Base-by-base conservation (phyloP, 1,140 invertebrate species). In the Meloidogyne floridensis region DNA sequence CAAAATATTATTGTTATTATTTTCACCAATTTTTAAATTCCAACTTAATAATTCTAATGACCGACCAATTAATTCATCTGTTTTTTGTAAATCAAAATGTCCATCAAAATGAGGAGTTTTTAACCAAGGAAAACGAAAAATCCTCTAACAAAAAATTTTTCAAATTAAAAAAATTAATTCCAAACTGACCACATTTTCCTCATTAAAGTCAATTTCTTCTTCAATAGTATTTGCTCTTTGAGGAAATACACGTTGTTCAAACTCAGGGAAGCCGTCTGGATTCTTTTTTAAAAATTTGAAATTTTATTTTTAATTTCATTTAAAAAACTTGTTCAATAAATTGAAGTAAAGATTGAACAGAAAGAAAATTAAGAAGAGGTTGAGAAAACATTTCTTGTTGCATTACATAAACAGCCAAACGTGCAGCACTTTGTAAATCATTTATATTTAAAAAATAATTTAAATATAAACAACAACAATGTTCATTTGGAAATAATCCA, bases 401-500 rank as follows among this genome's bases (percentile, higher is more conserved):
- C 94, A 96, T 95, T 75, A 95, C 91, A 76, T 95, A 91, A 83
- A 92, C 92, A 9, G 94, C 94, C 20, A 96, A 91, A 89, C 93
- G 93, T 0, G 94, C 93, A 10, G 95, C 95, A 86, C 85, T 72
- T 84, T 70, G 77, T 78, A 87, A 72, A 88, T 95, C 92, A 75
- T 93, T 90, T 5, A 92, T 90, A 86, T 94, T 93, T 20, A 97
- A 90, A 84, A 95, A 94, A 54, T 92, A 91, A 87, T 97, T 93
- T 91, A 98, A 92, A n/a, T 96, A 90, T 15, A 96, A 91, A 91
- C 95, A 95, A 70, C 93, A 93, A 69, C 92, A 91, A 86, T 93
- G 94, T 79, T 93, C 90, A 91, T 98, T 95, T 15, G 95, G 92
- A 88, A 97, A 97, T 53, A 98, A 91, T 2, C 96, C 96, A 91